These are phyloP conservation scores for Trichonephila clavata DNA, from an alignment of 1,140 invertebrate genomes.

Conservation along the genomic window DNA sequence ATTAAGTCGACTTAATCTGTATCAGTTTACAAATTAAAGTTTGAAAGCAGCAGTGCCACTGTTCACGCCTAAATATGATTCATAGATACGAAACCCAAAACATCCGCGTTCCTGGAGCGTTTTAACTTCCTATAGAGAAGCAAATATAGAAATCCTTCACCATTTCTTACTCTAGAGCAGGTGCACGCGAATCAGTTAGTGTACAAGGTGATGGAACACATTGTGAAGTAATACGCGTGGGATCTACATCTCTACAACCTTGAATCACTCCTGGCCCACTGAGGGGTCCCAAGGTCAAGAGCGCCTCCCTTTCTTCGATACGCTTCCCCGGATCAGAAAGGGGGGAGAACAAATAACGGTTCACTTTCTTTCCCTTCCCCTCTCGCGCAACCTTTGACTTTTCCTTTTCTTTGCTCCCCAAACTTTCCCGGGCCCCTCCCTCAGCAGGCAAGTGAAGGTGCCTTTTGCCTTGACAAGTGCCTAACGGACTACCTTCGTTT, in stretches of 20 bases:
- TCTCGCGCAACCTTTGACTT: conserved; percentile 58
- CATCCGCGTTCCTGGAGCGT: too few species aligned
- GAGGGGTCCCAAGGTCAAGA: conserved; percentile 63
- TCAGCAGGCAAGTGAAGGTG: conserved; percentile 57
- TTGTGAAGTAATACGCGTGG: conserved; percentile 62
- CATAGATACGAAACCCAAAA: too few species aligned
- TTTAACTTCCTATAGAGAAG: not conserved
- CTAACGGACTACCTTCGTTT: conserved; percentile 5
- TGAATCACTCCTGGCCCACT: conserved; percentile 50
- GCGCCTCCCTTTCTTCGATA: conserved; percentile 40
- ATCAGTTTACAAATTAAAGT: too few species aligned
- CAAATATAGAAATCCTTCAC: not conserved
- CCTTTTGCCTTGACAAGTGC: conserved; percentile 60
- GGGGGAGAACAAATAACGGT: conserved; percentile 57
- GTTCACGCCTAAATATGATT: too few species aligned
- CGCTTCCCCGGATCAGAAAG: not conserved
- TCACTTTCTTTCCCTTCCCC: conserved; percentile 43
- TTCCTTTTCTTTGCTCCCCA: conserved; percentile 46
- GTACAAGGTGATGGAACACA: conserved; percentile 2
- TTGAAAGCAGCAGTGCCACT: too few species aligned
- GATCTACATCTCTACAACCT: conserved; percentile 30
- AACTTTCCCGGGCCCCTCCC: conserved; percentile 52
- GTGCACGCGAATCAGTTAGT: not conserved
- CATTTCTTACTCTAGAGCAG: not conserved
- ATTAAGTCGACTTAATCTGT: too few species aligned